Base-by-base conservation (phyloP, 2,113 vertebrate genomes). In the Choloepus hoffmanni region DNA sequence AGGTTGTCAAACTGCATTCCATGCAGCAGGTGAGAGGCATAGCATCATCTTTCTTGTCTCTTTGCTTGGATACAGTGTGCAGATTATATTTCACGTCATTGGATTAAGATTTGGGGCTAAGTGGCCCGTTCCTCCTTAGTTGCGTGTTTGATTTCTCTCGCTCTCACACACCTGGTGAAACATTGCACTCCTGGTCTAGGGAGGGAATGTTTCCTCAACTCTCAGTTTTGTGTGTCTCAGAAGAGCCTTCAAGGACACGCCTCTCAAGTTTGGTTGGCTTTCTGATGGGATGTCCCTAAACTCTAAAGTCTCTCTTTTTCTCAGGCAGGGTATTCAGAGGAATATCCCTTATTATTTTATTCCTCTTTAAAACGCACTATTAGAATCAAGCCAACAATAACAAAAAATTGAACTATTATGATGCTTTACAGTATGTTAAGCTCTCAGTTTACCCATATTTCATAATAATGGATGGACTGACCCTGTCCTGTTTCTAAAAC, bases 311-410 rank as follows among this genome's bases (percentile, higher is more conserved):
- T 50, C 55, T 72, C 19, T 79, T 26, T 48, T 11, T 62, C 24
- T 45, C 65, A n/a, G 67, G 58, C 8, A 1, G 33, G 48, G 7
- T 16, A 30, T 3, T 30, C 78, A 30, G 45, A 86, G 30, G 26
- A 70, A 23, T 63, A 16, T 5, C 55, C 13, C 16, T 73, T 55
- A 43, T 85, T 36, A 28, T 33, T 94, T 83, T 73, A 6, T 68
- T 95, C 30, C 55, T 95, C n/a, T 81, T 88, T 81, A 91, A 89
- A 81, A 24, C 11, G 26, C 70, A 83, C 5, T 30, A n/a, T 93
- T 78, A 81, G 65, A 83, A 76, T 84, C 50, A 89, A 93, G 48
- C 19, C 19, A 55, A 67, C 62, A 79, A 78, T 50, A 82, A 78
- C 23, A 85, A 45, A 63, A 63, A 81, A 62, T 88, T 77, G 70